phyloP scores from a whole-genome alignment of 2,888 invertebrate species.

The Drosophila tripunctata region DNA sequence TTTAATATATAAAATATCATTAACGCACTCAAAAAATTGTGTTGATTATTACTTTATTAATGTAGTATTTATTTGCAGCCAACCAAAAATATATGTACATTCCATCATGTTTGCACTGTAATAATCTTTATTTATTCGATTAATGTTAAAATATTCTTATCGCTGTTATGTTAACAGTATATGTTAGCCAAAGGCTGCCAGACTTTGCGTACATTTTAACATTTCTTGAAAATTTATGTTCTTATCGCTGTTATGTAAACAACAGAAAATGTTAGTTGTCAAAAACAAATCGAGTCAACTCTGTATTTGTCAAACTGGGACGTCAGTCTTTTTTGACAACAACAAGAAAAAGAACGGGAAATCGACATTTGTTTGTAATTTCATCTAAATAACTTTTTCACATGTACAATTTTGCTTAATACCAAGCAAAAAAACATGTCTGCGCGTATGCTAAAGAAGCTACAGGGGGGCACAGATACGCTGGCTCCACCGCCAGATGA shows the following conservation, averaged over 20 bases:
- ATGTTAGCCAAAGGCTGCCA: background rate
- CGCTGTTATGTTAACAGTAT: background rate
- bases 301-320: conserved; percentile 30
- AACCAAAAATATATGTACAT: no score
- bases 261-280: background rate
- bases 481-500: conserved; percentile 84
- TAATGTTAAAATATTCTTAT: background rate
- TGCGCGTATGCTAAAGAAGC: conserved; percentile 87
- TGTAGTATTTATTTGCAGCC: no score
- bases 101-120: no score
- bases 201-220: no score
- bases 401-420: conserved; percentile 47
- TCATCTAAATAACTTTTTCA: conserved; percentile 43
- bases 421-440: conserved; percentile 85
- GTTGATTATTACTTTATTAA: no score
- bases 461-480: conserved; percentile 85
- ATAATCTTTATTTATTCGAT: background rate
- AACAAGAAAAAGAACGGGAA: conserved; percentile 19
- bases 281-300: background rate
- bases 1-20: no score
- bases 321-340: conserved; percentile 33
- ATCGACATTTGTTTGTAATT: conserved; percentile 35
- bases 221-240: background rate
- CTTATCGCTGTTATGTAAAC: background rate
- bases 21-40: no score